Evolutionary conservation across 2,888 invertebrate genomes (phyloP).

Genomic region (Gryllus longicercus): DNA sequence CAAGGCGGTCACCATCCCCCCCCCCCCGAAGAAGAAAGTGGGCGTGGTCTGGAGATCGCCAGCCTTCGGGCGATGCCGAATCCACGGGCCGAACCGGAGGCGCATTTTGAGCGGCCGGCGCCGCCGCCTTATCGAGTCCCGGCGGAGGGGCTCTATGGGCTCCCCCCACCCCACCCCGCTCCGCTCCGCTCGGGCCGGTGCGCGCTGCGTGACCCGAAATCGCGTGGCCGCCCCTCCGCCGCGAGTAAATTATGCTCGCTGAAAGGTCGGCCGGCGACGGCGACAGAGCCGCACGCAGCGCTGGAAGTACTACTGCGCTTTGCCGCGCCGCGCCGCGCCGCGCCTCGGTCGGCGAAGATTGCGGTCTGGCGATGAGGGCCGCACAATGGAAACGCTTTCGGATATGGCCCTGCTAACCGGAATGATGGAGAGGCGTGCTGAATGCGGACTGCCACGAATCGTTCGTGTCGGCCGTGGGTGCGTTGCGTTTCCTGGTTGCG

Average conservation of each 20-base stretch:
- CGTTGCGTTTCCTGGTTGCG: no score
- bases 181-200: not conserved
- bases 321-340: not conserved
- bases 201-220: not conserved
- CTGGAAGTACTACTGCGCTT: not conserved
- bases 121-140: not conserved
- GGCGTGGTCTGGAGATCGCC: no score
- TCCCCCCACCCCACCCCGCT: not conserved
- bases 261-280: not conserved
- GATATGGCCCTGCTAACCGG: no score
- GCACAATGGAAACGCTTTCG: not conserved
- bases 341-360: not conserved
- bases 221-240: not conserved
- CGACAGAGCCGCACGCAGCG: not conserved
- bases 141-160: not conserved
- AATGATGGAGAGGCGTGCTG: no score
- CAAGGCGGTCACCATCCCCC: no score
- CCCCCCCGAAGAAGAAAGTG: no score
- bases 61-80: no score
- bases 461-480: no score
- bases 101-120: not conserved
- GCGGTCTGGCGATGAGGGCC: not conserved
- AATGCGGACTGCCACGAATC: no score
- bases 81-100: no score
- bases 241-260: not conserved